Base-by-base conservation (phyloP, 2,888 invertebrate genomes). In the Cheilosia pagana region DNA sequence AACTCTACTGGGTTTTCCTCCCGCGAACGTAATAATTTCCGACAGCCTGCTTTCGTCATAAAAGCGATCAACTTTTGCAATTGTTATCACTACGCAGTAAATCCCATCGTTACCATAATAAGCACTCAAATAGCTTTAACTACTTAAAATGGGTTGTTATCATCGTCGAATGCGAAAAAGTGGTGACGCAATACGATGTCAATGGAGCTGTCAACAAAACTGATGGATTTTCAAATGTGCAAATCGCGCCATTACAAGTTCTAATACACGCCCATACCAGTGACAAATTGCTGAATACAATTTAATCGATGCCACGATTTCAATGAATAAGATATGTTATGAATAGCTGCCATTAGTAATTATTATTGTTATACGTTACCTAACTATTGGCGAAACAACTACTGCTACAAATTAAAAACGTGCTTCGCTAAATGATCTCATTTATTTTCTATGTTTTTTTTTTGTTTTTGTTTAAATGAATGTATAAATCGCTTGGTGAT, bases 351-450 rank as follows among this genome's bases (percentile, higher is more conserved):
- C 71, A 77, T 72, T 82, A 67, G 67, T 67, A 82, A 77, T 82
- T 71, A 62, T 63, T 55, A 45, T 68, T 74, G 45, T 53, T 55
- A 57, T 10, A 48, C 10, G 28, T 71, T 77, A 67, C 19, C 59
- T 45, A 77, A 60, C 76, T 41, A 60, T 59, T 28, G 31, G 41
- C 28, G 21, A 50, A 76, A 52, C 65, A 59, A 59, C 50, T 41
- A 59, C 45, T 53, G 57, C 23, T 74, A 70, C 77, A 81, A 77
- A 77, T 77, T 71, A 52, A 10, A 72, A 82, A 72, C 82, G 82
- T 82, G 71, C 77, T 65, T 41, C 59, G 48, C 45, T 77, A 81
- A 81, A 77, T 81, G 82, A 82, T 82, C 71, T 82, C 82, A 82
- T 82, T 72, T 71, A 48, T 65, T 77, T 71, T 62, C 60, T 41